Conservation (phyloP, 2,888 invertebrate genomes). For the Sepioteuthis lessoniana region DNA sequence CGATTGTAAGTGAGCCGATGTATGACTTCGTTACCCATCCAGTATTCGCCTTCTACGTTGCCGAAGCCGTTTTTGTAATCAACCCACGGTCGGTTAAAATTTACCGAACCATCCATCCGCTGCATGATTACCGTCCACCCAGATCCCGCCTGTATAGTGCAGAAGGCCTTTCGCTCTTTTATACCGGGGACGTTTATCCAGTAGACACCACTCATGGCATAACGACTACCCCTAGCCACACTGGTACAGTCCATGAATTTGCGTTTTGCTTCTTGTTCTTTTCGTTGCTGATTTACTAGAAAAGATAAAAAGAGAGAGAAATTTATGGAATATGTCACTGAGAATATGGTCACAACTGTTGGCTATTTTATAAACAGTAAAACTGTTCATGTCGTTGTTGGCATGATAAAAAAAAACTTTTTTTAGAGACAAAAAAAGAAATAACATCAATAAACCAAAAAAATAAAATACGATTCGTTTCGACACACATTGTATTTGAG, state of each 20-base stretch:
- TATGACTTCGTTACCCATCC: constrained; percentile 42
- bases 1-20: constrained; percentile 15
- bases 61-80: constrained; percentile 48
- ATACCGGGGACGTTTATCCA: constrained; percentile 39
- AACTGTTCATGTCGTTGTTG: no score
- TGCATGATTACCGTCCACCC: constrained; percentile 43
- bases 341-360: no score
- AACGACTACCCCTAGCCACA: constrained; percentile 38
- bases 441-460: no score
- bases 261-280: neutral
- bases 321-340: neutral
- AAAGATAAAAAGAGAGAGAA: neutral
- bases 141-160: neutral
- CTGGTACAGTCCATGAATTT: constrained; percentile 42
- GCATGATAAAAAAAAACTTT: no score
- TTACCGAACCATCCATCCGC: constrained; percentile 42
- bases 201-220: constrained; percentile 45
- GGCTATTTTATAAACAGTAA: no score
- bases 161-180: constrained; percentile 41
- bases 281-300: constrained; percentile 36
- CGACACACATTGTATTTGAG: no score
- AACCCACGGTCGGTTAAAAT: constrained; percentile 44
- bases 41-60: constrained; percentile 43
- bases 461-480: no score
- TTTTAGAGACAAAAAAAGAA: no score